Evolutionary conservation across 23 tunicate genomes (phyloP), one percentile per base, ranked within the genome.

Genomic region (Pegea sp.): DNA sequence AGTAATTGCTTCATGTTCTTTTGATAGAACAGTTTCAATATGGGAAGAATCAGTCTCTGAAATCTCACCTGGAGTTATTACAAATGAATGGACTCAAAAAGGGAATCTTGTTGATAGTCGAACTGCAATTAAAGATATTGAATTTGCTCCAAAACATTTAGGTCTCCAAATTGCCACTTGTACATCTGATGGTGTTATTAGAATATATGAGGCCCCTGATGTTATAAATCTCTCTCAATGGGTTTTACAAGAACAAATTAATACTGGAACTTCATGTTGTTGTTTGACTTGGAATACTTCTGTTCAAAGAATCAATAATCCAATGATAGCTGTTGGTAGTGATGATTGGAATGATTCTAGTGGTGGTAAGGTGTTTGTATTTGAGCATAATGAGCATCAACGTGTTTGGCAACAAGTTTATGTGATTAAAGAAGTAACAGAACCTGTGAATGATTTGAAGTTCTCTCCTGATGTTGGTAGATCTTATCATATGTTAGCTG

Each of bases 131-230:
- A 84, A 69, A 52, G 95, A 84, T 64, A 73, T 84, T 1, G 69
- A 84, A 29, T 84, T 84, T 63, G 76, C 95, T 2, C 95, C 95
- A 56, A 74, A 74, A 33, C 95, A 84, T 68, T 44, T 84, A 3
- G 95, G 95, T 2, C 52, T 84, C 7, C 72, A 67, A 44, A 57
- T 84, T 31, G 95, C 95, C 8, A 68, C 95, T 28, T 73, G 81
- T 22, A 69, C 95, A 52, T 54, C 76, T 26, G 61, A 84, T 49
- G 95, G 95, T 0, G 30, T 44, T 24, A 34, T 84, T 2, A 52
- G 95, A 42, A 71, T 84, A 19, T 84, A 84, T 42, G 95, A 84
- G 59, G 95, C 95, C 1, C 84, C 81, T 3, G 95, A 84, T 63
- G 66, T 59, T 0, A 68, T 84, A 77, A 84, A 74, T 42, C 59